A percentile compares a stretch with the other conserved stretches of the same genome.
Conservation (phyloP, 2,113 vertebrate species). For the Cyphomyrus discorhynchus region DNA sequence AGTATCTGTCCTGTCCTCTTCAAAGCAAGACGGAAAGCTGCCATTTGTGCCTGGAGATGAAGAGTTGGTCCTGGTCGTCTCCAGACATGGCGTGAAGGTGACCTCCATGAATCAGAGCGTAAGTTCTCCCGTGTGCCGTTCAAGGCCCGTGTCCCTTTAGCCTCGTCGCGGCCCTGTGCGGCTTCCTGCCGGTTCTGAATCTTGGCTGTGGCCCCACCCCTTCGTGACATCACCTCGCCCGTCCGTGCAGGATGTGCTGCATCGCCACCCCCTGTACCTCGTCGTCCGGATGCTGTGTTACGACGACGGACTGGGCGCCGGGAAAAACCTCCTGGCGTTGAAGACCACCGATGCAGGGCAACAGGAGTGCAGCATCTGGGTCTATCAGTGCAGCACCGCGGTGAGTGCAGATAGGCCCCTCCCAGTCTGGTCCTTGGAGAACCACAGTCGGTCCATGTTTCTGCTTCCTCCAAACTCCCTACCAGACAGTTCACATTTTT, state of each 20-base stretch:
- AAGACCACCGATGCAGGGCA: constrained; percentile 81
- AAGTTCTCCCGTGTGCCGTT: constrained; percentile 51
- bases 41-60: constrained; percentile 90
- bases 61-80: constrained; percentile 88
- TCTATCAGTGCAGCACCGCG: constrained; percentile 89
- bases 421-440: background rate
- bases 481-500: background rate
- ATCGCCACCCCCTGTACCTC: constrained; percentile 85
- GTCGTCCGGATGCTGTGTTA: constrained; percentile 95
- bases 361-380: constrained; percentile 85
- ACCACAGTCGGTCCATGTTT: background rate
- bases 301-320: constrained; percentile 86
- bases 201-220: no score
- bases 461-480: background rate
- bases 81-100: constrained; percentile 92
- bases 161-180: background rate
- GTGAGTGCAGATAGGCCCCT: constrained; percentile 59
- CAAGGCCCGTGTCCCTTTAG: background rate
- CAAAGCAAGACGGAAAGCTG: constrained; percentile 93
- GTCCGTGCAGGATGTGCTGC: constrained; percentile 75
- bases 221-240: background rate
- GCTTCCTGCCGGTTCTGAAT: background rate
- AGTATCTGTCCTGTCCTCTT: constrained; percentile 41
- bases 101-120: constrained; percentile 88
- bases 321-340: constrained; percentile 85